A percentile compares a stretch with the other conserved stretches of the same genome.
Evolutionary conservation across 2,797 vertebrate species (phyloP).

Genomic region (Paratrypauchen microcephalus): DNA sequence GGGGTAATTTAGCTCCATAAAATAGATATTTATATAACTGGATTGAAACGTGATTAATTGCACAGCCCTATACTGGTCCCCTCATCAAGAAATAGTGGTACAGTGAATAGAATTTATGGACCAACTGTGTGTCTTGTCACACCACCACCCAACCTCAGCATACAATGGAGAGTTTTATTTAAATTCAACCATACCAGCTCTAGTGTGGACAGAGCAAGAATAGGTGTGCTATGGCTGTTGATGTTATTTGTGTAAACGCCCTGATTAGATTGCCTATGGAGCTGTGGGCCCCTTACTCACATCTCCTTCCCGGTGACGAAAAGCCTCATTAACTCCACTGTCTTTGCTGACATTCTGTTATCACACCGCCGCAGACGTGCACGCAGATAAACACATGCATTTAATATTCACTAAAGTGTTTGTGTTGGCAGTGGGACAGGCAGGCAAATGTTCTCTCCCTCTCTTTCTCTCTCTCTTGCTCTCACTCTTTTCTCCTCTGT

Average conservation of each 20-base stretch:
- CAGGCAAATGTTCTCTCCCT: constrained; percentile 26
- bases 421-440: constrained; percentile 58
- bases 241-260: constrained; percentile 38
- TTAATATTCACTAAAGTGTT: constrained; percentile 73
- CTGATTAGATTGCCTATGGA: constrained; percentile 44
- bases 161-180: neutral
- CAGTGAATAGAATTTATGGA: neutral
- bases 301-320: constrained; percentile 47
- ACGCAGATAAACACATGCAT: constrained; percentile 64
- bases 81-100: neutral
- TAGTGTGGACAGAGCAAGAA: constrained; percentile 7
- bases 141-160: neutral
- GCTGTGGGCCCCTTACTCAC: constrained; percentile 47
- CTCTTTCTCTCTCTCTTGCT: neutral
- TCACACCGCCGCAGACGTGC: constrained; percentile 68
- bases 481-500: no score
- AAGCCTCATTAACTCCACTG: constrained; percentile 69
- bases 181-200: neutral
- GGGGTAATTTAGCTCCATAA: no score
- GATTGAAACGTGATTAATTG: no score
- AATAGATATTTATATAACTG: no score
- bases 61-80: neutral
- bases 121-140: neutral
- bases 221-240: constrained; percentile 26
- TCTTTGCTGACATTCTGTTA: constrained; percentile 76